Base-by-base conservation (phyloP, 2,888 invertebrate species). In the Drosophila merina region DNA sequence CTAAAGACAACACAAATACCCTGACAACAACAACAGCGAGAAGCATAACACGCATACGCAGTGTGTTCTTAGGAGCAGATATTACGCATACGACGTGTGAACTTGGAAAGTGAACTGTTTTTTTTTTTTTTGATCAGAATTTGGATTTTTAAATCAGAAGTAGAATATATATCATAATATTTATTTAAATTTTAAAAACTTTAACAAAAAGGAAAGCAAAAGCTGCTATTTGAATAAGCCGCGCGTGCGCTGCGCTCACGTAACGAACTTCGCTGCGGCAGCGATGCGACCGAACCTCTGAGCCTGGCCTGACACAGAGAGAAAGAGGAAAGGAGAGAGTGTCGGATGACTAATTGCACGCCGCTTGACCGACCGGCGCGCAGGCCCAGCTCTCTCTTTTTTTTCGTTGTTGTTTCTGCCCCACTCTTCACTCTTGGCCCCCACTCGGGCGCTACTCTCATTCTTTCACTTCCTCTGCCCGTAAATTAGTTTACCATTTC, bases 231-330 rank as follows among this genome's bases (percentile, higher is more conserved):
- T 82, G 69, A 85, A 85, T 83, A 82, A 58, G 66, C 67, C 71
- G 72, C 80, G 79, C 75, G 75, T 79, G 76, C 77, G 76, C 64
- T 57, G 57, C 63, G 81, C 72, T 85, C 83, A 82, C 86, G 77
- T 86, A 78, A 82, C 36, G n/a, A n/a, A 5, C 83, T 71, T 51
- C 69, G 54, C 26, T 26, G 33, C 10, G 36, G 26, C 51, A 44
- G 40, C 6, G 38, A 28, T 48, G 54, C 71, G n/a, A n/a, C n/a
- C n/a, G n/a, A n/a, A n/a, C n/a, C n/a, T n/a, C n/a, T 44, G 63
- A 60, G 56, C 42, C 36, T 44, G 7, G 66, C 25, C 51, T 59
- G 59, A 59, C 36, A 36, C 12, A 45, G 14, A 14, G 54, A 31
- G 8, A 9, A 31, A 31, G n/a, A 28, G 33, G 28, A 47, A 44